Evolutionary conservation across 2,113 vertebrate genomes (phyloP), one percentile per base, ranked within the genome.

Genomic region (Phrynosoma platyrhinos): DNA sequence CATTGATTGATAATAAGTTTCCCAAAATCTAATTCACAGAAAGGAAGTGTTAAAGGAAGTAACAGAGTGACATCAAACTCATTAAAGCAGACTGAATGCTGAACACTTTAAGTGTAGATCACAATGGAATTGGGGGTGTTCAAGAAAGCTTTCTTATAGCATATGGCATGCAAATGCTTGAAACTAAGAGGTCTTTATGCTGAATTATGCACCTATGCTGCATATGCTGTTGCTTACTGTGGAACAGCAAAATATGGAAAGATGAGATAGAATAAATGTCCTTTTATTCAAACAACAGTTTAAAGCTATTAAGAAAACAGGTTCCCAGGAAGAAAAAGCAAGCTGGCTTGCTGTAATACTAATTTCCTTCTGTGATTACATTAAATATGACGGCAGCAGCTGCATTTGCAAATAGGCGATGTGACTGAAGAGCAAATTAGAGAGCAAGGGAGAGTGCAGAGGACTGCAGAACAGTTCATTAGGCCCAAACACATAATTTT

Each of bases 321-420:
- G 4, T 88, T 79, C 47, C 52, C 53, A 89, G 80, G 85, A 82
- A 66, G 69, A 84, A 82, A 81, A 23, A 1, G 30, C 86, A 4
- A 53, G 5, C 47, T 85, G 27, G 23, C 36, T 85, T 88, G 66
- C 53, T 90, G 75, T 32, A 87, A 23, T 88, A 47, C 6, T 79
- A 32, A 32, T 83, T 92, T 86, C 40, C 72, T 79, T 87, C 64
- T n/a, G 86, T 66, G 47, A 55, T 88, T 91, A 89, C 75, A 58
- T 89, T 85, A 58, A 53, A 66, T 88, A 77, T 36, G 36, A 66
- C 80, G 84, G 25, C 20, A 91, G 55, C 9, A 90, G 9, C 69
- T 91, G 27, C 58, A 83, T 82, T 91, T 91, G 14, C 32, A 93
- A 89, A 85, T 23, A 84, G 83, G 40, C 18, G 20, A 6, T 74